Evolutionary conservation across 2,797 vertebrate genomes (phyloP), one percentile per base, ranked within the genome.

Genomic region (Zalophus californianus): DNA sequence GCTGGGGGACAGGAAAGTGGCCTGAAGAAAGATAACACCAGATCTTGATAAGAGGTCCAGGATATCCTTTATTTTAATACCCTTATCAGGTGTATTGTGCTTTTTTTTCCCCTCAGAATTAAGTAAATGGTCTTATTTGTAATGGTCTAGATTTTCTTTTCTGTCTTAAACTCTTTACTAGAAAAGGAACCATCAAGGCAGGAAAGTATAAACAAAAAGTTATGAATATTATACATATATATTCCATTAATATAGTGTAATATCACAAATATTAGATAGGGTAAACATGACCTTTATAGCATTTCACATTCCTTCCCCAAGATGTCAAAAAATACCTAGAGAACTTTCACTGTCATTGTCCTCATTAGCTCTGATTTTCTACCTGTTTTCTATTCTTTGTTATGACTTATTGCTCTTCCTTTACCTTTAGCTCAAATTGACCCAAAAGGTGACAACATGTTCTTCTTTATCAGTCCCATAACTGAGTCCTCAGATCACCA

Each of bases 11-110:
- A 86, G 11, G 6, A 23, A 29, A 66, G 0, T 68, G 16, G 70
- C 58, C 14, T 73, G 44, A 88, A 82, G 52, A 91, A 96, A 92
- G 56, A 35, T 41, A 83, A 78, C 8, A 77, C n/a, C 14, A 72
- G 16, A 50, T 6, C 21, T 83, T 85, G 35, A 80, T 21, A 96
- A 90, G 4, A 56, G 0, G 7, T 0, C 12, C 48, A 84, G 16
- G 8, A 87, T 78, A 93, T 44, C 5, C 14, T 96, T 82, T 29
- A 44, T n/a, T 80, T 88, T 80, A 92, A 87, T 72, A 82, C 41
- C 25, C 16, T 96, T 78, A 80, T 82, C 25, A 93, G 35, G 23
- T 41, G 16, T 21, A 82, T 27, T 38, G 29, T 66, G 20, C 14
- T 56, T 50, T 27, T 29, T 11, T 62, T 54, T 38, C 10, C 8